These are phyloP conservation scores for Lasioglossum figueresi DNA, from an alignment of 2,888 invertebrate species.

Conservation along the genomic window DNA sequence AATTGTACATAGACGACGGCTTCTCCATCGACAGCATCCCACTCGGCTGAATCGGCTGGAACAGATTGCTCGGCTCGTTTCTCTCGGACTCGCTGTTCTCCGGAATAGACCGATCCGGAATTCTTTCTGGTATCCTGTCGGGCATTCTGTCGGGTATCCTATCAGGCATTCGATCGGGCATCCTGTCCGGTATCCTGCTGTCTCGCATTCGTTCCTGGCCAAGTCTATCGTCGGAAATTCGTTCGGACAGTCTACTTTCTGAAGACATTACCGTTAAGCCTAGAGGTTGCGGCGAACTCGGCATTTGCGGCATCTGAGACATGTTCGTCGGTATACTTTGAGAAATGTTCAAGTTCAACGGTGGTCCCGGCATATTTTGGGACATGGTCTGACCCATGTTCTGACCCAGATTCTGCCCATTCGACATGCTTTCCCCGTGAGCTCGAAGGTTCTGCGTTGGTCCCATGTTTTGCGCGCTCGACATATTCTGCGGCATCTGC, in stretches of 20 bases:
- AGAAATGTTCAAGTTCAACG: slow-evolving; percentile 81
- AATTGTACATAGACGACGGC: slow-evolving; percentile 74
- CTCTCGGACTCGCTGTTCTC: slow-evolving; percentile 73
- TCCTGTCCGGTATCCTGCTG: slow-evolving; percentile 53
- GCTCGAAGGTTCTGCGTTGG: slow-evolving; percentile 66
- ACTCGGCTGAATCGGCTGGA: slow-evolving; percentile 80
- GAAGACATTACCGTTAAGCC: slow-evolving; percentile 79
- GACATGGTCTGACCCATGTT: slow-evolving; percentile 49
- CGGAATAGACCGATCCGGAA: slow-evolving; percentile 56
- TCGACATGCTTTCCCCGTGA: slow-evolving; percentile 67
- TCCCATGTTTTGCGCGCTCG: slow-evolving; percentile 66
- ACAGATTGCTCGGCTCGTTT: slow-evolving; percentile 77
- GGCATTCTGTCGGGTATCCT: slow-evolving; percentile 59
- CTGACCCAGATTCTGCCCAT: slow-evolving; percentile 47
- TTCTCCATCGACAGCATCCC: slow-evolving; percentile 76
- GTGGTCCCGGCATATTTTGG: slow-evolving; percentile 73
- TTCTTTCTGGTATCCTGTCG: slow-evolving; percentile 65
- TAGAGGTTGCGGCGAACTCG: slow-evolving; percentile 79
- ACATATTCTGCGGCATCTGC: slow-evolving; percentile 72
- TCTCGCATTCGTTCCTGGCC: slow-evolving; percentile 67
- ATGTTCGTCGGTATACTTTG: slow-evolving; percentile 79
- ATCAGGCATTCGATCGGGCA: slow-evolving; percentile 33
- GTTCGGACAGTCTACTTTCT: slow-evolving; percentile 74
- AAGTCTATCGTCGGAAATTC: slow-evolving; percentile 73
- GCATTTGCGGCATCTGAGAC: slow-evolving; percentile 78